Evolutionary conservation across 2,113 vertebrate genomes (phyloP), one percentile per base, ranked within the genome.

Genomic region (Meriones unguiculatus): DNA sequence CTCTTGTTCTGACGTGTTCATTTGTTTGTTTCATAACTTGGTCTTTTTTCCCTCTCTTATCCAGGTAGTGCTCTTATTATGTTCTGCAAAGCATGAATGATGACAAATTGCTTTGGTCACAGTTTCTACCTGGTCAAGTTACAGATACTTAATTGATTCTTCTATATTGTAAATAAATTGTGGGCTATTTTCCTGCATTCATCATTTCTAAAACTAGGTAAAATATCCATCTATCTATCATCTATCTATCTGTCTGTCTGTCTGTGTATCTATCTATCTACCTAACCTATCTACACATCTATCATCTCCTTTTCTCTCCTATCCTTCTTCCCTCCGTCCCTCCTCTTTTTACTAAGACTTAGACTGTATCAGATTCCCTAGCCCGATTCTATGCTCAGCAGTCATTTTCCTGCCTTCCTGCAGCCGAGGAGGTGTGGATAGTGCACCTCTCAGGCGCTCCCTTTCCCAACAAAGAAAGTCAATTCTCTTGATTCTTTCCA

Each of bases 31-130:
- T 90, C 9, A 73, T 18, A 28, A 38, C 72, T 94, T 90, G 41
- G 14, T 82, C 70, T 76, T 92, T 70, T 80, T 41, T 32, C 54
- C 54, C 25, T 80, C 18, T 65, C 32, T 64, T 46, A 38, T 73
- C 81, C 89, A 93, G 30, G 59, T 72, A 91, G n/a, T 72, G 13
- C 62, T 69, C 35, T 95, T 59, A 57, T 89, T 89, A 86, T 30
- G 4, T 81, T 92, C 59, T 91, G 38, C 59, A 80, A 81, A 46
- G 35, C 93, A 89, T 18, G 59, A 54, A 69, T 69, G 78, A 35
- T 64, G 65, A 86, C 38, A 38, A 75, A 91, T 82, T 80, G 57
- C 6, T 30, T 90, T 25, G 59, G 32, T 69, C 57, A 46, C 50
- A 4, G 50, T 91, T 91, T 91, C 57, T 89, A 9, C 28, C n/a